These are phyloP conservation scores for Steinernema khuongi DNA, from an alignment of 1,140 invertebrate genomes.

Conservation along the genomic window DNA sequence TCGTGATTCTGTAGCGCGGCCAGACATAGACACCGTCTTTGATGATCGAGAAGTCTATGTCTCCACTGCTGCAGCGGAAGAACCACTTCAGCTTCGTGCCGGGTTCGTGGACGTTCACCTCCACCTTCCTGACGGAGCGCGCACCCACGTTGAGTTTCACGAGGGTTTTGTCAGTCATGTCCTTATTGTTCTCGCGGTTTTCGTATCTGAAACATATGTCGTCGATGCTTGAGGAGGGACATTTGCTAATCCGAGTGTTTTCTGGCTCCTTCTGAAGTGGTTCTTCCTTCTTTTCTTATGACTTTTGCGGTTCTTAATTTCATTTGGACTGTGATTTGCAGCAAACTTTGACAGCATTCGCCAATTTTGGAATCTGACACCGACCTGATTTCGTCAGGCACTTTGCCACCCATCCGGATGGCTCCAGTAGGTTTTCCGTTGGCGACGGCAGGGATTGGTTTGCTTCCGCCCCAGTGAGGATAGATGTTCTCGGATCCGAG, in stretches of 20 bases:
- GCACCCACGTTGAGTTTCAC: constrained; percentile 3
- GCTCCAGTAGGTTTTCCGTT: constrained; percentile 23
- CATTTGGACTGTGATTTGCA: too few species aligned
- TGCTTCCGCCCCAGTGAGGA: constrained; percentile 30
- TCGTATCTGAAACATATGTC: background rate
- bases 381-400: constrained; percentile 25
- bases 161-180: constrained; percentile 16
- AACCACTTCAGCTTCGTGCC: constrained; percentile 9
- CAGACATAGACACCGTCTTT: constrained; percentile 25
- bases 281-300: too few species aligned
- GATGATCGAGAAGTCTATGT: constrained; percentile 33
- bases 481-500: constrained; percentile 28
- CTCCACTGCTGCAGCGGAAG: constrained; percentile 23
- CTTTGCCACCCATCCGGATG: constrained; percentile 34
- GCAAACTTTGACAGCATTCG: background rate
- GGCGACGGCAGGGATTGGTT: background rate
- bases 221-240: background rate
- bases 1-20: constrained; percentile 25
- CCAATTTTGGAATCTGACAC: background rate
- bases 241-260: background rate
- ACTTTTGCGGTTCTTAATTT: too few species aligned
- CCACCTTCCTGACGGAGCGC: background rate
- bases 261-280: constrained; percentile 9
- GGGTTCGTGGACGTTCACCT: background rate
- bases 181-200: constrained; percentile 15